Evolutionary conservation across 2,113 vertebrate genomes (phyloP).

Genomic region (Geothlypis trichas): DNA sequence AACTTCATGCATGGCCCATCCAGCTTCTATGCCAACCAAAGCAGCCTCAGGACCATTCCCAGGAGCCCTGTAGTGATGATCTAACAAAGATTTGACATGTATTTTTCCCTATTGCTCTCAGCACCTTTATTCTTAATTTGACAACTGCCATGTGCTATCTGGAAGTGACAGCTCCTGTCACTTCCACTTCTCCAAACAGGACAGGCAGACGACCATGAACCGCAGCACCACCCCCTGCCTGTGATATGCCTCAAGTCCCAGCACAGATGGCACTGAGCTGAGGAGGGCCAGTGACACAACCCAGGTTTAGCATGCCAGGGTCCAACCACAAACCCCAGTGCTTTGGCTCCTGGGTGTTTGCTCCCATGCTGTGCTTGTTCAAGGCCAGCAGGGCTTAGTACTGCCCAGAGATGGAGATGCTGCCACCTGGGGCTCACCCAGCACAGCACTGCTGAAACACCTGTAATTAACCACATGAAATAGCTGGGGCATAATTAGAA

Average conservation of each 20-base stretch:
- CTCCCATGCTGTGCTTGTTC: rapidly evolving
- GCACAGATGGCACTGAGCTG: background rate
- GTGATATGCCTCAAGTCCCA: background rate
- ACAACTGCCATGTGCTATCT: background rate
- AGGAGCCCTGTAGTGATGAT: background rate
- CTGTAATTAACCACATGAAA: slow-evolving; percentile 25
- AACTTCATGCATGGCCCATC: background rate
- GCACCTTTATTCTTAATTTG: background rate
- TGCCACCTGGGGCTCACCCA: background rate
- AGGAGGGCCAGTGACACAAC: background rate
- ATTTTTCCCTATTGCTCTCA: background rate
- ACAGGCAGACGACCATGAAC: rapidly evolving
- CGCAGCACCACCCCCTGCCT: background rate
- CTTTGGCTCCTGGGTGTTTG: background rate
- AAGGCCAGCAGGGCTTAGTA: rapidly evolving
- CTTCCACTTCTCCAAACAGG: background rate
- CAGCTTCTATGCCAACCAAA: rapidly evolving
- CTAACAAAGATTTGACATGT: rapidly evolving
- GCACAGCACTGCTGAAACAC: background rate
- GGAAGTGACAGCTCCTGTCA: background rate
- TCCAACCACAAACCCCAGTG: background rate
- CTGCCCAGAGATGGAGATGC: background rate
- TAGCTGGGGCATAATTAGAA: slow-evolving; percentile 21
- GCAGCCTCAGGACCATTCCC: background rate
- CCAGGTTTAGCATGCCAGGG: background rate